Evolutionary conservation across 2,888 invertebrate species (phyloP), one percentile per base, ranked within the genome.

Genomic region (Clunio marinus): DNA sequence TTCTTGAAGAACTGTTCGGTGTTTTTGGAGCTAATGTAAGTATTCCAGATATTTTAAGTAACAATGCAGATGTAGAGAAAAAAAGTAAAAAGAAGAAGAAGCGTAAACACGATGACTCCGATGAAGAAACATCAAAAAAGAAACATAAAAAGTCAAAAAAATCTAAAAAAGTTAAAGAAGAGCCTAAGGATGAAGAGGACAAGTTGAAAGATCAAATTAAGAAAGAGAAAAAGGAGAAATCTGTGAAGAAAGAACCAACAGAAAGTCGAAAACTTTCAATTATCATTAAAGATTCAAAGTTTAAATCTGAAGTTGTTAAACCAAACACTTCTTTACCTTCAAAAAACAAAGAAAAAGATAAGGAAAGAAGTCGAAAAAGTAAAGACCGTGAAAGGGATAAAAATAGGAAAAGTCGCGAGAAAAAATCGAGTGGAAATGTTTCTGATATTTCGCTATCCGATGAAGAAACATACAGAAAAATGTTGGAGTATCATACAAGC

Each of bases 1-100:
- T 93, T 73, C 81, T 93, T 20, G 88, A 91, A 0, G 93, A 93
- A 77, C 80, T 93, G 0, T 92, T 93, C 74, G 82, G 88, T 73
- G 87, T 85, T 24, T 89, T 90, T 74, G 88, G 89, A 77, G 88
- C 88, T 1, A 85, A 84, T 71, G 88, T 88, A 1, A 85, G 84
- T 71, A 88, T 88, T 13, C 88, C 84, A 10, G 74, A 83, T 27
- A 83, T 82, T 72, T 78, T 84, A 41, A 69, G 78, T 24, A 79
- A 80, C 59, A 83, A 79, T 75, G 76, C 81, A 70, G 66, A 67
- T 15, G 72, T 69, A 58, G 70, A 71, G 3, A 65, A 22, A 46
- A 41, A 25, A 72, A 70, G 73, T 5, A 77, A 74, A 65, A 74
- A 74, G 65, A 75, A 78, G 75, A 74, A 76, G 71, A 70, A 76